phyloP scores from a whole-genome alignment of 2,888 invertebrate genomes.

The Aelia acuminata region DNA sequence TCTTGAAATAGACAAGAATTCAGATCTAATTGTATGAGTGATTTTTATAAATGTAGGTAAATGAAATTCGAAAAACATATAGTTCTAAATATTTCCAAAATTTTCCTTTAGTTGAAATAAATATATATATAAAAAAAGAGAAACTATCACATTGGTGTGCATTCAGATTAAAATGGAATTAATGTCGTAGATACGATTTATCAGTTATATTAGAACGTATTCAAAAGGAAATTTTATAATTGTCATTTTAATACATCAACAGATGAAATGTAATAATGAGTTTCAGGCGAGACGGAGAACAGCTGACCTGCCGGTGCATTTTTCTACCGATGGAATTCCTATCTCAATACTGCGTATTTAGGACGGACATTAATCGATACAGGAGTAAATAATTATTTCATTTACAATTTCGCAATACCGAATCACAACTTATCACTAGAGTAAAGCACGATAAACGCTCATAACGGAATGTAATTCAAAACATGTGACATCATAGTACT shows the following conservation, averaged over 20 bases:
- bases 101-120: not conserved
- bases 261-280: conserved; percentile 51
- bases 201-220: not conserved
- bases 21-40: not conserved
- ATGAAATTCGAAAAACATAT: not conserved
- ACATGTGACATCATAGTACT: conserved; percentile 61
- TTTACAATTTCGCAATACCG: not conserved
- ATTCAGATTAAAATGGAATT: not conserved
- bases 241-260: conserved; percentile 4
- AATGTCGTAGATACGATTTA: not conserved
- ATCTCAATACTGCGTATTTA: not conserved
- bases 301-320: conserved; percentile 63
- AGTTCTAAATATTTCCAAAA: not conserved
- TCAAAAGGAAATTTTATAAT: not conserved
- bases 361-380: not conserved
- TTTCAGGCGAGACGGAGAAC: conserved; percentile 60
- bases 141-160: not conserved
- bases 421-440: not conserved
- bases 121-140: not conserved
- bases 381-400: not conserved
- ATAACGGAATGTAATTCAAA: conserved; percentile 53
- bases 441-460: not conserved
- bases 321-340: not conserved
- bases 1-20: not conserved
- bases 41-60: no score